Evolutionary conservation across 2,888 invertebrate genomes (phyloP), one percentile per base, ranked within the genome.

Genomic region (Leptinotarsa rubiginosa): DNA sequence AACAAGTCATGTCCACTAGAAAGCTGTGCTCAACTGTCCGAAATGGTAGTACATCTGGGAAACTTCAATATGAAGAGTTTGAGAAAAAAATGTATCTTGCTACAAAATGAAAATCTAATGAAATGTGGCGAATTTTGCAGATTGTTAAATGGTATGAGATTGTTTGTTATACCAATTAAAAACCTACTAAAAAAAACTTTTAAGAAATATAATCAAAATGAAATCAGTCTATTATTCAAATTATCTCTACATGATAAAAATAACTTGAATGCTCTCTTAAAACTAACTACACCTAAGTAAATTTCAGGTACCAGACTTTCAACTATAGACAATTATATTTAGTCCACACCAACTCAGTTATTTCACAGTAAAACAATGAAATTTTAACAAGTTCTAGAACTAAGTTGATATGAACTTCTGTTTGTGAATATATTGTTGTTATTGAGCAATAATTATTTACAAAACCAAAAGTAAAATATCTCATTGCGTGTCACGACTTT

Each of bases 241-340:
- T 70, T 70, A 50, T 71, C 69, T 69, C 76, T 64, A 72, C 70
- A 73, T 73, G 73, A 70, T 31, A 72, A 66, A 70, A 73, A 71
- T 69, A 65, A 73, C 47, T 49, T 66, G 73, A 75, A 74, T 72
- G 72, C 72, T 78, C 77, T 76, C 76, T 80, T 78, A 78, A 78
- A 75, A 69, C 78, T 80, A 76, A 71, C 80, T 83, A 83, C 80
- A 82, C 81, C 81, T 83, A 84, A 75, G 79, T 79, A 82, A 80
- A 81, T 81, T 81, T 84, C 85, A 85, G 85, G 85, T 85, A 85
- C 85, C 82, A 73, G 79, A 75, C 75, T 74, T 79, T 76, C 72
- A 79, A 78, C 77, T 77, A 79, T 74, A 75, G 69, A 73, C 70
- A 75, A 76, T 49, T 70, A 72, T 69, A 54, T 56, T 71, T 68